phyloP scores from a whole-genome alignment of 2,888 invertebrate species.

The Ischnura elegans region DNA sequence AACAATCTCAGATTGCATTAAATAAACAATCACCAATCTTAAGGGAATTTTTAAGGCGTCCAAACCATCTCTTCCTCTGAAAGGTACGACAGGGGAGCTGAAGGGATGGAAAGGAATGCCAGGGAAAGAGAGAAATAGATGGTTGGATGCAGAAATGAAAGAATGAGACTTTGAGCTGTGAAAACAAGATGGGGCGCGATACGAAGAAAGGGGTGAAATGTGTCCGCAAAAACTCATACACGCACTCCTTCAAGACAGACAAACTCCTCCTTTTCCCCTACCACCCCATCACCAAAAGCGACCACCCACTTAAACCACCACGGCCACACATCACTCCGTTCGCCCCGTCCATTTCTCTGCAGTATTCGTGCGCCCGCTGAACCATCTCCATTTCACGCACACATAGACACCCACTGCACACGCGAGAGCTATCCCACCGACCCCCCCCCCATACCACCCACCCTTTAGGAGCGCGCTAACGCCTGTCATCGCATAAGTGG shows the following conservation, averaged over 20 bases:
- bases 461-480: not conserved
- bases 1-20: no score
- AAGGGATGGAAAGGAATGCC: not conserved
- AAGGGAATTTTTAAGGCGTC: no score
- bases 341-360: no score
- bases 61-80: not conserved
- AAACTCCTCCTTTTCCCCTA: not conserved
- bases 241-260: constrained; percentile 20
- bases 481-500: constrained; percentile 57
- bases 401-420: no score
- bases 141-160: no score
- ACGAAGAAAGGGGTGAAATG: not conserved
- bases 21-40: no score
- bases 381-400: constrained; percentile 34
- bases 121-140: no score
- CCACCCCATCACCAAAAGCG: not conserved
- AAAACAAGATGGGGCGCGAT: not conserved
- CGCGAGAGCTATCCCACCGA: not conserved
- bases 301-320: not conserved
- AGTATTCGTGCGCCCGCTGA: not conserved
- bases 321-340: not conserved
- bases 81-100: not conserved
- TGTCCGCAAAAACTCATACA: not conserved
- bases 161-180: constrained; percentile 20
- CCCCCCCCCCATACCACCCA: not conserved